Percentiles rank a stretch among this genome's conserved stretches.
Evolutionary conservation across 2,888 invertebrate species (phyloP).

Genomic region (Eupithecia insigniata): DNA sequence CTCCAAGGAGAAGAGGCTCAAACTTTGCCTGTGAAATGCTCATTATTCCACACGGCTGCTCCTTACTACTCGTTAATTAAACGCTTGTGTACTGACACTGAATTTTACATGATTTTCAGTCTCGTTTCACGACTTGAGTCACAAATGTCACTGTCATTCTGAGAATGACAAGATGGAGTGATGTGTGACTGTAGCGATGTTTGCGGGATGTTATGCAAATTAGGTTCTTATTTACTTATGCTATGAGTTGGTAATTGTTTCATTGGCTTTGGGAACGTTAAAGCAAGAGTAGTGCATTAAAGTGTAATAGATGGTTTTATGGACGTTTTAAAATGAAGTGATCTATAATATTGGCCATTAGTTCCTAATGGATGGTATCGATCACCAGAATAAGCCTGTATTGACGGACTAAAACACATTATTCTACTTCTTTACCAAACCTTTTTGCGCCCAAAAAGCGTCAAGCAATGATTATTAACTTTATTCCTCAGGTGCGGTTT

Average conservation of each 20-base stretch:
- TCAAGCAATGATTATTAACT: background rate
- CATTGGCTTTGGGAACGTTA: background rate
- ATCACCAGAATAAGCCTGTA: background rate
- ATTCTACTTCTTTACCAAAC: background rate
- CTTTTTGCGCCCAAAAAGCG: background rate
- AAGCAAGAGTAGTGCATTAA: background rate
- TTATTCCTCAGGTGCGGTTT: background rate
- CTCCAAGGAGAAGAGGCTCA: slow-evolving; percentile 30
- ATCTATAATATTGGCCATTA: background rate
- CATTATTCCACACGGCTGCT: slow-evolving; percentile 28
- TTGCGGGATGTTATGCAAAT: background rate
- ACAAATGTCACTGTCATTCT: slow-evolving; percentile 11
- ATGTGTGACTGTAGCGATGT: background rate
- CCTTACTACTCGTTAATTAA: slow-evolving; percentile 26
- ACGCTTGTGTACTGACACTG: slow-evolving; percentile 16
- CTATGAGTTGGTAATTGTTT: background rate
- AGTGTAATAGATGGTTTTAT: background rate
- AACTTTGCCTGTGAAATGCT: slow-evolving; percentile 32
- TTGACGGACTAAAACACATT: background rate
- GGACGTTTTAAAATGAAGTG: background rate
- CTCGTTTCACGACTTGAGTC: background rate
- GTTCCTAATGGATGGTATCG: background rate
- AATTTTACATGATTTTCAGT: slow-evolving; percentile 17
- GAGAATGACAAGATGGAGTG: background rate
- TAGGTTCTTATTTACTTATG: background rate